Evolutionary conservation across 2,113 vertebrate genomes (phyloP), one percentile per base, ranked within the genome.

Genomic region (Chamaetylas fuelleborni): DNA sequence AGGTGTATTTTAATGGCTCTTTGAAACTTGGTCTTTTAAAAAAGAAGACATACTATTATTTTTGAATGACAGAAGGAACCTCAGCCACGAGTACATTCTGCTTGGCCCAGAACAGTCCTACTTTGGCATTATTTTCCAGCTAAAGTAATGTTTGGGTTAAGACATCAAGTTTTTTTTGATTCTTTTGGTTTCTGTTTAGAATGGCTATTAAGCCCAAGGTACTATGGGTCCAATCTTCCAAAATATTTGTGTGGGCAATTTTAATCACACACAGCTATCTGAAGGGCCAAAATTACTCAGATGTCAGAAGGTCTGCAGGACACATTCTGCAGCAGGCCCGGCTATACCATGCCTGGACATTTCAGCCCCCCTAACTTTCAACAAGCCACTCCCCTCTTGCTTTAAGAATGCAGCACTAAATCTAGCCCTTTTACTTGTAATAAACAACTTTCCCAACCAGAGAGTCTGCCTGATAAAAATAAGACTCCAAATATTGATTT

Each of bases 401-500:
- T 87, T 85, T 71, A 95, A 91, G 91, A 87, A 79, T 9, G 47
- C 2, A 84, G 86, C 84, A 96, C 81, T 96, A 88, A 77, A 97
- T 76, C 76, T 94, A 93, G 92, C 82, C 76, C 92, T 95, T 92
- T 93, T 91, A 91, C 72, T 94, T 90, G 79, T 14, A 95, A 94
- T 82, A 98, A 97, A 97, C 97, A 98, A 95, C 93, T 96, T 97
- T 92, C 51, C 48, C 96, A 96, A 91, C 45, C 89, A 84, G 65
- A 93, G 57, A 96, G 77, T 45, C 82, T 60, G 88, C 47, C 95
- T 96, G 96, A 97, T 97, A 97, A 98, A 98, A 98, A 97, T 98
- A 97, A 94, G 91, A 98, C 93, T 96, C 97, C 96, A 97, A 98
- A 98, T 98, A 98, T 96, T 97, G 92, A 98, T 98, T 98, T 98